Evolutionary conservation across 2,888 invertebrate species (phyloP), one percentile per base, ranked within the genome.

Genomic region (Lathronympha strigana): DNA sequence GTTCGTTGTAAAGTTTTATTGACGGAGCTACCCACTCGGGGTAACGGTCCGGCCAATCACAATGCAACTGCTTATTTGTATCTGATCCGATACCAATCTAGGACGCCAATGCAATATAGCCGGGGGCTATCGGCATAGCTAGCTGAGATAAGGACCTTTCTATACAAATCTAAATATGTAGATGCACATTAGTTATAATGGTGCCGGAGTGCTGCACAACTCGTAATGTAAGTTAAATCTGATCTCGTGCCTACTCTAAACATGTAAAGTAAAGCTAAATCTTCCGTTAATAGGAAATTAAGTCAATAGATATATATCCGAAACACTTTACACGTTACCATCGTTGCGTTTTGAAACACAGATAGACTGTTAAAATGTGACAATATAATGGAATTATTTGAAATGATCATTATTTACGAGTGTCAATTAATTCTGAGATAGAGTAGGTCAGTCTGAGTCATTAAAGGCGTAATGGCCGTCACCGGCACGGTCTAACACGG

Each of bases 351-450:
- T 47, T 45, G n/a, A 57, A 63, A 63, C 49, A 49, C 40, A 63
- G 58, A 57, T 45, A 43, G 50, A 58, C 36, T 58, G 28, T 58
- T 58, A 53, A 64, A 66, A 54, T 47, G 54, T 60, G 45, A 31
- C 53, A 47, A 47, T 64, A 28, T 33, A 58, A 47, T 38, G 53
- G 23, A 63, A 58, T 51, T 45, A 45, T 60, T 76, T 74, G 63
- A 73, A 74, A 77, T 73, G 70, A 76, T 73, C 67, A 71, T 72
- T 74, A 77, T 75, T 80, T 79, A 81, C 78, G 63, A 71, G 60
- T 68, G 69, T 73, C 77, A 76, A 82, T 82, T 79, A 79, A 76
- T 73, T 75, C 71, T 61, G 66, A 61, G 54, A 53, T 50, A 60
- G 31, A 57, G 64, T 64, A 66, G 68, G 68, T 66, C 67, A 64